A percentile compares a stretch with the other conserved stretches of the same genome.
Conservation (phyloP, 2,888 invertebrate genomes). For the Dusona sp. region DNA sequence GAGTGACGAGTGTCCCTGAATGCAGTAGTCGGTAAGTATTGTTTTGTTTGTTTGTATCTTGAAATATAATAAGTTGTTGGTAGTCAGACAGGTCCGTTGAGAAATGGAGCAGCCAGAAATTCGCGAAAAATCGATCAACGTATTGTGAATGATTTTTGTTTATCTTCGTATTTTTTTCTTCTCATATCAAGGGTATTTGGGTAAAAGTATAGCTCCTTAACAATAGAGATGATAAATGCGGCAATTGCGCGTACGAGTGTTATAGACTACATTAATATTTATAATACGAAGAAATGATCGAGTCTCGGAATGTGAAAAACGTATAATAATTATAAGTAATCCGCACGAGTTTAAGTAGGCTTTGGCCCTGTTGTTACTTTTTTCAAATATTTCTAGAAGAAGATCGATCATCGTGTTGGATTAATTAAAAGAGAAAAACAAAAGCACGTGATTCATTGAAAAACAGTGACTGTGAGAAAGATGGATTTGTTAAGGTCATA, state of each 20-base stretch:
- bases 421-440: slow-evolving; percentile 20
- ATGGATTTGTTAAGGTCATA: background rate
- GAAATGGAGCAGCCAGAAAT: slow-evolving; percentile 72
- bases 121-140: slow-evolving; percentile 60
- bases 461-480: background rate
- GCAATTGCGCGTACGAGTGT: slow-evolving; percentile 45
- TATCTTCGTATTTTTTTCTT: slow-evolving; percentile 1
- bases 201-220: slow-evolving; percentile 56
- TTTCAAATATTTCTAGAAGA: slow-evolving; percentile 32
- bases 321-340: slow-evolving; percentile 59
- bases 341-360: slow-evolving; percentile 65
- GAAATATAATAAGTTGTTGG: slow-evolving; percentile 16
- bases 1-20: slow-evolving; percentile 16
- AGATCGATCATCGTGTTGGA: slow-evolving; percentile 13
- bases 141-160: slow-evolving; percentile 48
- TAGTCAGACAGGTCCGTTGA: slow-evolving; percentile 68
- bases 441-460: background rate
- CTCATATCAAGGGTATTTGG: slow-evolving; percentile 51
- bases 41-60: background rate
- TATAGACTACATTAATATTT: slow-evolving; percentile 17
- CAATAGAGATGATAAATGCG: slow-evolving; percentile 53
- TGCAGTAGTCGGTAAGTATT: slow-evolving; percentile 7
- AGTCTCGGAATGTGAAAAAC: slow-evolving; percentile 66
- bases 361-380: slow-evolving; percentile 40
- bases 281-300: slow-evolving; percentile 47